A percentile compares a stretch with the other conserved stretches of the same genome.
These are phyloP conservation scores for Lepidocyrtinus sp. DNA, from an alignment of 2,888 invertebrate genomes.

Conservation along the genomic window DNA sequence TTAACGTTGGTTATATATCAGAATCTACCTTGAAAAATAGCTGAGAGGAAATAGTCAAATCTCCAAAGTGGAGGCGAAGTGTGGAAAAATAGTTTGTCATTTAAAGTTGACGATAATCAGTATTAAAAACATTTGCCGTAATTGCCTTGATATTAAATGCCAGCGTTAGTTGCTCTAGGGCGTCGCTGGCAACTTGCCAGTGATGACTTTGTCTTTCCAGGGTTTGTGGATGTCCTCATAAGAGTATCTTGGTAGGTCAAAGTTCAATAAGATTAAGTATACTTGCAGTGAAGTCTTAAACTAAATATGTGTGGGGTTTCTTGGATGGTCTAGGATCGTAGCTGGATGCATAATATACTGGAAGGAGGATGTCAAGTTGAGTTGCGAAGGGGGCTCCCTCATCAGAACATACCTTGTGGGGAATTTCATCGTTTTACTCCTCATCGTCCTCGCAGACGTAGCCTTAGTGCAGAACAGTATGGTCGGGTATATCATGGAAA, in stretches of 20 bases:
- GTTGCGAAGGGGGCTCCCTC: slow-evolving; percentile 82
- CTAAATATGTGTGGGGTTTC: neutral
- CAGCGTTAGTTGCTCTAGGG: slow-evolving; percentile 74
- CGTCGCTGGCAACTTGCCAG: slow-evolving; percentile 75
- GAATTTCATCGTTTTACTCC: slow-evolving; percentile 71
- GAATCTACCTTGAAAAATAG: no score
- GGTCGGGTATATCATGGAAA: slow-evolving; percentile 70
- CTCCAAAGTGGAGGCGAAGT: no score
- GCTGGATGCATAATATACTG: slow-evolving; percentile 68
- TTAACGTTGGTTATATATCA: no score
- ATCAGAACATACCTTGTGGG: slow-evolving; percentile 83
- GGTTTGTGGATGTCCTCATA: slow-evolving; percentile 73
- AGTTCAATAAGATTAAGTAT: no score
- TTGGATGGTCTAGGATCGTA: slow-evolving; percentile 57
- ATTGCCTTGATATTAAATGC: slow-evolving; percentile 74
- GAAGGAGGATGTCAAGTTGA: slow-evolving; percentile 71
- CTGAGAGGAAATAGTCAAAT: no score
- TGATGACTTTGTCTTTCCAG: slow-evolving; percentile 76
- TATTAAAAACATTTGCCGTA: no score
- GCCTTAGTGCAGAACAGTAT: slow-evolving; percentile 71
- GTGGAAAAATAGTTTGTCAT: no score
- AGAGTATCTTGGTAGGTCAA: slow-evolving; percentile 73
- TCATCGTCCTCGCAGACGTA: slow-evolving; percentile 72
- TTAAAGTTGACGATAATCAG: no score
- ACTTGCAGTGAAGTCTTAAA: neutral